These are phyloP conservation scores for Lophura swinhoii DNA, from an alignment of 2,797 vertebrate genomes.

Conservation along the genomic window DNA sequence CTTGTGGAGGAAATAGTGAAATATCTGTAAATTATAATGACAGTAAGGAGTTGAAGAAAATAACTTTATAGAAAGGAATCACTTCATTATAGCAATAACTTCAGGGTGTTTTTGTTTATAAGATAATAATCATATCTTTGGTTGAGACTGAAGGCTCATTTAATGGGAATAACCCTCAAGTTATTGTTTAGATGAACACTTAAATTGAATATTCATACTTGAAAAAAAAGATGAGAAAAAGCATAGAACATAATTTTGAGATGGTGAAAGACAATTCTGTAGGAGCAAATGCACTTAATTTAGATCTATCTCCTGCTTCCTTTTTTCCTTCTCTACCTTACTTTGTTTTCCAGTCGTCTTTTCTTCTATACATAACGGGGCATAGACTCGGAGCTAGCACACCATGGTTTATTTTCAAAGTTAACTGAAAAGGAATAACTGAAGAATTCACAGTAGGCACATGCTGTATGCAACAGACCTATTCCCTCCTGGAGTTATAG, in stretches of 20 bases:
- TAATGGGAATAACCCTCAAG: conserved; percentile 47
- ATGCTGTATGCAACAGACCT: background rate
- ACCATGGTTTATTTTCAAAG: background rate
- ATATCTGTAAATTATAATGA: conserved; percentile 14
- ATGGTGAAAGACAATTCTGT: background rate
- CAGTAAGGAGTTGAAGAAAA: background rate
- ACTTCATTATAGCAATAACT: conserved; percentile 39
- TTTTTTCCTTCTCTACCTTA: background rate
- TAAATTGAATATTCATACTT: conserved; percentile 19
- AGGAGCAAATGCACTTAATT: background rate
- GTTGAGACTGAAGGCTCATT: conserved; percentile 14
- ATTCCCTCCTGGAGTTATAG: background rate
- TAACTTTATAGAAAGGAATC: background rate
- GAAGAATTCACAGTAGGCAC: background rate
- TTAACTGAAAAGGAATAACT: background rate
- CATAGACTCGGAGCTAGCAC: background rate
- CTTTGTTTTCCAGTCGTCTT: background rate
- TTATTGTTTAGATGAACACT: conserved; percentile 38
- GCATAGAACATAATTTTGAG: background rate
- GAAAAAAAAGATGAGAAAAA: conserved; percentile 29
- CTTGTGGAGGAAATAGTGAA: background rate
- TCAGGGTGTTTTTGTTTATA: conserved; percentile 16
- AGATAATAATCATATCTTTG: conserved; percentile 6
- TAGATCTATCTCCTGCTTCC: background rate
- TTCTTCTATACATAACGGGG: background rate